Evolutionary conservation across 2,113 vertebrate species (phyloP).

Genomic region (Bos taurus): DNA sequence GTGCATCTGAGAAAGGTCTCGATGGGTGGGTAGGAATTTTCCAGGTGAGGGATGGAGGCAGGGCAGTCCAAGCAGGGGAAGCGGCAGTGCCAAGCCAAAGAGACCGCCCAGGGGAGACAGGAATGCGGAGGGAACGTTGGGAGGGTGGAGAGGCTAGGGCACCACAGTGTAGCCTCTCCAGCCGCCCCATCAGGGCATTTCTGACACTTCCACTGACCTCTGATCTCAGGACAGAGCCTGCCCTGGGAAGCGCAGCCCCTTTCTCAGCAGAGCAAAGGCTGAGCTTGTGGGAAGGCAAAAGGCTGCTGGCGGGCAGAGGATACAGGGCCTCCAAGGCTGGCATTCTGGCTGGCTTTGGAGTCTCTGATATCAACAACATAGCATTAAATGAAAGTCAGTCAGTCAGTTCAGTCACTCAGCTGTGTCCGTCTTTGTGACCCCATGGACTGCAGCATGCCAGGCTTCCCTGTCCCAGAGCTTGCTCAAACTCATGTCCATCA

Average conservation of each 20-base stretch:
- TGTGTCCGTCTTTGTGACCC: neutral
- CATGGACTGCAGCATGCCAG: neutral
- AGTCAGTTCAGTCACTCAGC: neutral
- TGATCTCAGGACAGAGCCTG: neutral
- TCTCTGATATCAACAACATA: neutral
- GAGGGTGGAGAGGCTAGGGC: rapidly evolving
- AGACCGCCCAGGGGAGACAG: rapidly evolving
- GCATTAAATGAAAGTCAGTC: neutral
- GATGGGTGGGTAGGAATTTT: neutral
- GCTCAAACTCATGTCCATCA: neutral
- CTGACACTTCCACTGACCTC: neutral
- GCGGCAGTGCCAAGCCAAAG: neutral
- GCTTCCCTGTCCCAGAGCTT: neutral
- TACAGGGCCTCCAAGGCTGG: neutral
- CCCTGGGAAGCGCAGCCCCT: neutral
- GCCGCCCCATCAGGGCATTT: rapidly evolving
- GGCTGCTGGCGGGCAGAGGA: neutral
- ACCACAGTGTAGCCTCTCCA: rapidly evolving
- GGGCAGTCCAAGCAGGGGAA: neutral
- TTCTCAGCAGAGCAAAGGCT: neutral
- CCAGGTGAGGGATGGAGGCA: neutral
- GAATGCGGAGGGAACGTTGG: rapidly evolving
- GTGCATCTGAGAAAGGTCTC: neutral
- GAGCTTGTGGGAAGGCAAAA: neutral
- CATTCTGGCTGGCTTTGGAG: neutral